These are phyloP conservation scores for Hoplodrina ambigua DNA, from an alignment of 2,888 invertebrate genomes.

Conservation along the genomic window DNA sequence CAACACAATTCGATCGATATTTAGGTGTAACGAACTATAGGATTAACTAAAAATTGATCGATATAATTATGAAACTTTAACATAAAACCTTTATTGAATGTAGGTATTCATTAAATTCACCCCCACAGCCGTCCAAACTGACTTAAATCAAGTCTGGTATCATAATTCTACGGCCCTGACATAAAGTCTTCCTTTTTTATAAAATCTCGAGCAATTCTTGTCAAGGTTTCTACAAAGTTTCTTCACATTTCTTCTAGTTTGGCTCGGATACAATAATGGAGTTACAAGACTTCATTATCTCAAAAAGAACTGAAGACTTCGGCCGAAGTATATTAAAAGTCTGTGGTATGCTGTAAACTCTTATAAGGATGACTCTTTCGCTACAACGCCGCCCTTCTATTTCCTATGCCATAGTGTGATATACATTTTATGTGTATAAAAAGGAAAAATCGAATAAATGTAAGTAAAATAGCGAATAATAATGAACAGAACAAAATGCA, in stretches of 20 bases:
- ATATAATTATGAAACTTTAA: not conserved
- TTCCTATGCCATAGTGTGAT: not conserved
- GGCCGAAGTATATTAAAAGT: constrained; percentile 45
- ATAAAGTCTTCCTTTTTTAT: constrained; percentile 1
- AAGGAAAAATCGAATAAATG: not conserved
- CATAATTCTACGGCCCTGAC: not conserved
- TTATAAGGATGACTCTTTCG: constrained; percentile 32
- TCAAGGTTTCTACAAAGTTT: constrained; percentile 31
- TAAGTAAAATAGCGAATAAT: not conserved
- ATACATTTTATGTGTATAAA: not conserved
- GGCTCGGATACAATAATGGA: constrained; percentile 45
- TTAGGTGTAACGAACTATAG: not conserved
- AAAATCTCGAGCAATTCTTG: constrained; percentile 22
- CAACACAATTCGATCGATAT: not conserved
- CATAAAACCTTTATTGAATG: not conserved
- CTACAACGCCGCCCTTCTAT: constrained; percentile 17
- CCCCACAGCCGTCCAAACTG: too few relatives aligned
- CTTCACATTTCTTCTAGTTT: constrained; percentile 42
- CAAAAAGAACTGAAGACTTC: constrained; percentile 48
- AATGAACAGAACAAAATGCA: constrained; percentile 5
- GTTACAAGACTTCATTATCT: constrained; percentile 52
- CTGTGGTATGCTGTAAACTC: constrained; percentile 41
- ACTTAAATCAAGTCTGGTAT: not conserved
- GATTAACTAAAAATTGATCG: not conserved
- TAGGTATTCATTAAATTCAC: not conserved